phyloP scores from a whole-genome alignment of 2,113 vertebrate species.

The Psettodes erumei region DNA sequence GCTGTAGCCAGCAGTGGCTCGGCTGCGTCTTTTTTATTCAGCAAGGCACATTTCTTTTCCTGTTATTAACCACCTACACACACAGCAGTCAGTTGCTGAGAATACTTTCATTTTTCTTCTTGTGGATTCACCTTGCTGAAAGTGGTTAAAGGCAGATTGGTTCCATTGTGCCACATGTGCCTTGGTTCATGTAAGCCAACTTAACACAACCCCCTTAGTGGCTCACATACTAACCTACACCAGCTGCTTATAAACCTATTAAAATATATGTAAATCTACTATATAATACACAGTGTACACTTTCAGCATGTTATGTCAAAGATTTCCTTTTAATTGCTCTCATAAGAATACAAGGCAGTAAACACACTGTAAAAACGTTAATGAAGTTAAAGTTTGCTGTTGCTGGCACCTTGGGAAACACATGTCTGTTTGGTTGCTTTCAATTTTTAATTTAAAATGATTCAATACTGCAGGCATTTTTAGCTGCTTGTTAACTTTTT shows the following conservation, averaged over 20 bases:
- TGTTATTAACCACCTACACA: slow-evolving; percentile 52
- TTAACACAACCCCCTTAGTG: slow-evolving; percentile 37
- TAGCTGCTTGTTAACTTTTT: slow-evolving; percentile 28
- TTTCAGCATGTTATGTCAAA: not conserved
- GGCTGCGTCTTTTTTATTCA: slow-evolving; percentile 44
- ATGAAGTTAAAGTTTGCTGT: not conserved
- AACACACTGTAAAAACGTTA: slow-evolving; percentile 16
- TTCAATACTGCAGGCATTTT: slow-evolving; percentile 15
- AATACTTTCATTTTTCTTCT: slow-evolving; percentile 38
- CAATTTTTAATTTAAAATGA: slow-evolving; percentile 42
- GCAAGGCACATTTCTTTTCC: slow-evolving; percentile 34
- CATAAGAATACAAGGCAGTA: not conserved
- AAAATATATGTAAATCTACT: not conserved
- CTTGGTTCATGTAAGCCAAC: slow-evolving; percentile 25
- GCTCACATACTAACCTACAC: slow-evolving; percentile 26
- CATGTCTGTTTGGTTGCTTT: slow-evolving; percentile 30
- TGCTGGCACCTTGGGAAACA: slow-evolving; percentile 17
- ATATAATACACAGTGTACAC: not conserved
- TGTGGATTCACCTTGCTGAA: slow-evolving; percentile 29
- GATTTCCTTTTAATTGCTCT: not conserved
- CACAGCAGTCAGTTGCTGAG: slow-evolving; percentile 18
- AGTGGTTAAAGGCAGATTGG: slow-evolving; percentile 51
- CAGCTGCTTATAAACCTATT: slow-evolving; percentile 20
- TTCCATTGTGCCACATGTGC: slow-evolving; percentile 46
- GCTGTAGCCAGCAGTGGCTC: slow-evolving; percentile 10